phyloP scores from a whole-genome alignment of 2,888 invertebrate species.

The Acleris holmiana region DNA sequence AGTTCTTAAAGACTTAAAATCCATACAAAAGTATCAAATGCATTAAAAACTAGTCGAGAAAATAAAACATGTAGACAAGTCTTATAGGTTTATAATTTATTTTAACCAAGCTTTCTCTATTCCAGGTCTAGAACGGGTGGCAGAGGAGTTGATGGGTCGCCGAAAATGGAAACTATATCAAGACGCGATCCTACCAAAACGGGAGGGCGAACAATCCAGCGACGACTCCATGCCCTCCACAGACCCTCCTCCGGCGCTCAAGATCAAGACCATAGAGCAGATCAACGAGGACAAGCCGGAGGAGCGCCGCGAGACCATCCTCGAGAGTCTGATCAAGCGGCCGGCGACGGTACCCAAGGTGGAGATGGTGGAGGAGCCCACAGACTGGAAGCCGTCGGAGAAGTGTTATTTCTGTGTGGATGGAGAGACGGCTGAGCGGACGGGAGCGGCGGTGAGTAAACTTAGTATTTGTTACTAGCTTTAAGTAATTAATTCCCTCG shows the following conservation, averaged over 20 bases:
- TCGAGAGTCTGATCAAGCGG: conserved; percentile 81
- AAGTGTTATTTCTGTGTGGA: conserved; percentile 93
- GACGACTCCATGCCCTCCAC: conserved; percentile 77
- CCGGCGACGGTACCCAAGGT: conserved; percentile 77
- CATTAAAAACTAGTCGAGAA: no score
- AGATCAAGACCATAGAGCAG: conserved; percentile 82
- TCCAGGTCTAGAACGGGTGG: conserved; percentile 97
- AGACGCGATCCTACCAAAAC: conserved; percentile 86
- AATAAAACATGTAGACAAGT: no score
- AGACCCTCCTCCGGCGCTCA: conserved; percentile 77
- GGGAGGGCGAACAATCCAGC: conserved; percentile 74
- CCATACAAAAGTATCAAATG: no score
- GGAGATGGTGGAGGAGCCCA: conserved; percentile 74
- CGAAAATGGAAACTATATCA: conserved; percentile 98
- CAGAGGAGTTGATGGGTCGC: conserved; percentile 98
- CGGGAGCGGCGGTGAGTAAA: conserved; percentile 44
- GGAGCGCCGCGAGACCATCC: conserved; percentile 78
- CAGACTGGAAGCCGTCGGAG: conserved; percentile 92
- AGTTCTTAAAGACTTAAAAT: no score
- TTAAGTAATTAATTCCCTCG: no score
- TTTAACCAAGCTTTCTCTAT: conserved; percentile 38
- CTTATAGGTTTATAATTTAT: no score
- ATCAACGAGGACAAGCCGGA: conserved; percentile 67
- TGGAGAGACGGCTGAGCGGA: conserved; percentile 62
- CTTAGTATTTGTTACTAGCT: not conserved